Evolutionary conservation across 2,888 invertebrate genomes (phyloP).

Genomic region (Ochropacha duplaris): DNA sequence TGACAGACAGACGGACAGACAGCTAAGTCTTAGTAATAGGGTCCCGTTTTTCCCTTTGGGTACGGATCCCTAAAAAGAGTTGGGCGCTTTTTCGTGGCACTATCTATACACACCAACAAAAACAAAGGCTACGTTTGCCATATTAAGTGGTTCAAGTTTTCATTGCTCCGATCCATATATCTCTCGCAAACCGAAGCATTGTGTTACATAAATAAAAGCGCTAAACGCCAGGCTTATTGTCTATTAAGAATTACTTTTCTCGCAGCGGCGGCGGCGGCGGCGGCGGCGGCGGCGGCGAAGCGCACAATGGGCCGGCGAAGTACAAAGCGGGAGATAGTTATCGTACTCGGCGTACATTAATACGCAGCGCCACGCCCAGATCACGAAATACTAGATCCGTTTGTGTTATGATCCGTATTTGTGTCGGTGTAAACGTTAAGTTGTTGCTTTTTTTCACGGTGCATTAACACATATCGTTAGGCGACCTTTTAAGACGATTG

Average conservation of each 20-base stretch:
- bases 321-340: conserved; percentile 74
- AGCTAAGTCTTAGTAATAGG: too few relatives aligned
- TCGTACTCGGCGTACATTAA: conserved; percentile 68
- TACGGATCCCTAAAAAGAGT: too few relatives aligned
- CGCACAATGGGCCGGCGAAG: conserved; percentile 74
- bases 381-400: conserved; percentile 78
- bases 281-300: conserved; percentile 59
- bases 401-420: conserved; percentile 57
- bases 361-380: conserved; percentile 76
- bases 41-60: too few relatives aligned
- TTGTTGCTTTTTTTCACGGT: conserved; percentile 56
- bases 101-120: not conserved
- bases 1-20: too few relatives aligned
- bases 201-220: conserved; percentile 78
- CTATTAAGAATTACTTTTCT: conserved; percentile 81
- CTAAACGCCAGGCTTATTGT: conserved; percentile 77
- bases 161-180: conserved; percentile 55
- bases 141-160: conserved; percentile 35
- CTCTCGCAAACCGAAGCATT: conserved; percentile 64
- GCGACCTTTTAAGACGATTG: conserved; percentile 6
- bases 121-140: not conserved
- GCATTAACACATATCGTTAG: conserved; percentile 34
- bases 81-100: too few relatives aligned
- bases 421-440: conserved; percentile 33
- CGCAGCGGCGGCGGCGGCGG: conserved; percentile 61